phyloP scores from a whole-genome alignment of 1,140 invertebrate species.

The Mactra quadrangularis region DNA sequence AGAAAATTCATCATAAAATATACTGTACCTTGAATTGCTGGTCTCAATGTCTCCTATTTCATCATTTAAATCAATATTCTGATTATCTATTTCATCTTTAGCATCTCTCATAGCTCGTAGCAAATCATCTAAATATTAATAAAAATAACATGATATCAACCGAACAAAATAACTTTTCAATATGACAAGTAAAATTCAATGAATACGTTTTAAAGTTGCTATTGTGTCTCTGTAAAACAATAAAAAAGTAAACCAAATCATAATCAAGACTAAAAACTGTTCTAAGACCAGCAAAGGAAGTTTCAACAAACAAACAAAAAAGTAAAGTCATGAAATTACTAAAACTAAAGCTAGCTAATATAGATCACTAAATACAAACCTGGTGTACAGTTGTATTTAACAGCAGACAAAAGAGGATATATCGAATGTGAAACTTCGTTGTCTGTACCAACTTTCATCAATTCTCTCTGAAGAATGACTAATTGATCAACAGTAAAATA shows the following conservation, averaged over 20 bases:
- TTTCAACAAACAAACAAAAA: no score
- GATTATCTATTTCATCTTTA: conserved; percentile 57
- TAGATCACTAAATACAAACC: conserved; percentile 8
- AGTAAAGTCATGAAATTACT: no score
- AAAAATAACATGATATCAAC: conserved; percentile 64
- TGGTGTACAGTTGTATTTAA: conserved; percentile 66
- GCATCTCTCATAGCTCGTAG: conserved; percentile 66
- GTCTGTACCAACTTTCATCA: conserved; percentile 67
- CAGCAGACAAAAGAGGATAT: conserved; percentile 70
- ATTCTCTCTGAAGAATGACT: conserved; percentile 76
- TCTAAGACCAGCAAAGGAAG: no score
- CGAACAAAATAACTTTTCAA: background rate
- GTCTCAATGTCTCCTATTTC: no score
- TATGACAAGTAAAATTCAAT: background rate
- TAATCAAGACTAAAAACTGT: no score
- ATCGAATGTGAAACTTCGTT: conserved; percentile 56
- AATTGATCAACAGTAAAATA: conserved; percentile 78
- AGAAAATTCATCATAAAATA: no score
- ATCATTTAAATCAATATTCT: conserved; percentile 42
- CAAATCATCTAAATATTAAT: conserved; percentile 56
- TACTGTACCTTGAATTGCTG: no score
- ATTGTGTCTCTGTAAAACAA: background rate
- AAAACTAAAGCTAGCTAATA: no score
- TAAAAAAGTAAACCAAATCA: no score
- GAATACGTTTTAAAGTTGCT: background rate